Conservation (phyloP, 2,113 vertebrate genomes). For the Pyrgilauda ruficollis region DNA sequence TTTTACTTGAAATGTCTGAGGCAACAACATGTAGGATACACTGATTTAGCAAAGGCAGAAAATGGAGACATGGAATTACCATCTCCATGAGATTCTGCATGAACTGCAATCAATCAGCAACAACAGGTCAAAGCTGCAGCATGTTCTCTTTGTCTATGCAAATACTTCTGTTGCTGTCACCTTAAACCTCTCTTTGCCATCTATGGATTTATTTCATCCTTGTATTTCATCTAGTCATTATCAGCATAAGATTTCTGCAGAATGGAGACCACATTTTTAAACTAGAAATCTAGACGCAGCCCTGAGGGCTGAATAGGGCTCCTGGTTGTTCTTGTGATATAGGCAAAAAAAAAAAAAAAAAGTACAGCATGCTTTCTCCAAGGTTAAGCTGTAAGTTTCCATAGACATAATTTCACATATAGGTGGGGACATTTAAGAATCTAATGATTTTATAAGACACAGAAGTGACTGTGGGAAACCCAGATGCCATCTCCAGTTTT, state of each 20-base stretch:
- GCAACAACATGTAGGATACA: background rate
- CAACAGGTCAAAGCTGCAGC: background rate
- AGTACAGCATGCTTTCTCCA: background rate
- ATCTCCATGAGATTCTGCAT: background rate
- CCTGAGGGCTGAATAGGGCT: background rate
- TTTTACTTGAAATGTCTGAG: background rate
- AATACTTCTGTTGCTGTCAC: background rate
- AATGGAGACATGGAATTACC: background rate
- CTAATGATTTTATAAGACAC: background rate
- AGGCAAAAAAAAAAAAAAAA: background rate
- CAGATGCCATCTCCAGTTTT: background rate
- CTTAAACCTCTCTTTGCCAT: background rate
- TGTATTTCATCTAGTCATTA: background rate
- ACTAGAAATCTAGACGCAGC: background rate
- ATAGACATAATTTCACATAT: background rate
- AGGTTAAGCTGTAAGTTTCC: background rate
- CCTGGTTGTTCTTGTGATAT: background rate
- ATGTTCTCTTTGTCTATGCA: background rate
- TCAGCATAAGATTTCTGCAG: background rate
- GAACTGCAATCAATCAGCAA: background rate
- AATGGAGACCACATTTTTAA: background rate
- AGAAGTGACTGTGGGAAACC: background rate
- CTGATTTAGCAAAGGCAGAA: background rate
- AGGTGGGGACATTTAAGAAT: background rate
- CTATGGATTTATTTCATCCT: background rate